A percentile compares a stretch with the other conserved stretches of the same genome.
Evolutionary conservation across 2,888 invertebrate genomes (phyloP).

Genomic region (Prosopocoilus inquinatus): DNA sequence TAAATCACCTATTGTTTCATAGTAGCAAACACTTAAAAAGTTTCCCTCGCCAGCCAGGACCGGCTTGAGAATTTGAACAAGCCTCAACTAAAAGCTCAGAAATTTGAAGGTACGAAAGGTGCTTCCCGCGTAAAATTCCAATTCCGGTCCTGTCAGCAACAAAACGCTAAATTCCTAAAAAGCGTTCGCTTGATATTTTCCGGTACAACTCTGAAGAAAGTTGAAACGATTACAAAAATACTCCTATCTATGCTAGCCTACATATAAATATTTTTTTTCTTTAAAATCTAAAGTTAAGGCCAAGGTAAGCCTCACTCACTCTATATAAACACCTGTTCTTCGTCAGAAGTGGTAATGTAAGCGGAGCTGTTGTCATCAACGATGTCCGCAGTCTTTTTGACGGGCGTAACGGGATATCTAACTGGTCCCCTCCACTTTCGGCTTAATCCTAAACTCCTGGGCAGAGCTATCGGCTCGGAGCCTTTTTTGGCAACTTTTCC

Average conservation of each 20-base stretch:
- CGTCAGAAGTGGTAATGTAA: constrained; percentile 56
- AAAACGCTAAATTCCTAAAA: too few species aligned
- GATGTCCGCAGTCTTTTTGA: constrained; percentile 47
- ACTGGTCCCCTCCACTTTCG: constrained; percentile 64
- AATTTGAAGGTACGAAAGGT: too few species aligned
- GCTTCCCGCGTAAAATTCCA: not conserved
- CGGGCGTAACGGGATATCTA: constrained; percentile 64
- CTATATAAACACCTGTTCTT: constrained; percentile 66
- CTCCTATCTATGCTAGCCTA: not conserved
- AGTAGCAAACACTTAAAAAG: too few species aligned
- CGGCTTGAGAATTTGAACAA: too few species aligned
- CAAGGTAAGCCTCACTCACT: not conserved
- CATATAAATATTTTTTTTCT: not conserved
- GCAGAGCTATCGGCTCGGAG: constrained; percentile 51
- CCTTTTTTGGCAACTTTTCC: not conserved
- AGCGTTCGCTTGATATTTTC: too few species aligned
- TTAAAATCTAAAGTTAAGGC: not conserved
- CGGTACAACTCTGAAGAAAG: too few species aligned
- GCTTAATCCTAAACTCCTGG: constrained; percentile 59
- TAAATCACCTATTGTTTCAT: too few species aligned
- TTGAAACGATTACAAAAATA: too few species aligned
- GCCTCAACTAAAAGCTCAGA: too few species aligned
- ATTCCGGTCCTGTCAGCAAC: too few species aligned
- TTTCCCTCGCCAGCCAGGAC: too few species aligned
- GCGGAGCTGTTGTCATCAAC: constrained; percentile 48